A percentile compares a stretch with the other conserved stretches of the same genome.
Evolutionary conservation across 2,888 invertebrate species (phyloP).

Genomic region (Theretra japonica): DNA sequence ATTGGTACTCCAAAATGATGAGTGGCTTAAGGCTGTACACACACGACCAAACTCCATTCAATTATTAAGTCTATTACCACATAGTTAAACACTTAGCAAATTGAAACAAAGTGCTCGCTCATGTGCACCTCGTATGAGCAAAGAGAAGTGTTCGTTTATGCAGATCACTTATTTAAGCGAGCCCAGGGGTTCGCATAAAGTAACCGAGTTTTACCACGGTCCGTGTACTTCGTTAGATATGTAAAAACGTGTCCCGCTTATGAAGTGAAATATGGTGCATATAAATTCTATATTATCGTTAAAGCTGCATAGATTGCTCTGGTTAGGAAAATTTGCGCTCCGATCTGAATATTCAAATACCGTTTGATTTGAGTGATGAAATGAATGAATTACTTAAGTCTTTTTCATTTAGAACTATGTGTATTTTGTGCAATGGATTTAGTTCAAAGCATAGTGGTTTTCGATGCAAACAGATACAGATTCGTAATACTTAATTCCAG

Average conservation of each 20-base stretch:
- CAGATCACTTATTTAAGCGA: slow-evolving; percentile 48
- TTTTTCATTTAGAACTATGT: no score
- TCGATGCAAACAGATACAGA: not conserved
- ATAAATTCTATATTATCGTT: not conserved
- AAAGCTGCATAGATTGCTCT: not conserved
- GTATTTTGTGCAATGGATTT: no score
- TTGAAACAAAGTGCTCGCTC: slow-evolving; percentile 15
- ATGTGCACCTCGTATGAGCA: slow-evolving; percentile 7
- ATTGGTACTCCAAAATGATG: not conserved
- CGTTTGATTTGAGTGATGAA: not conserved
- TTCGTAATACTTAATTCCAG: not conserved
- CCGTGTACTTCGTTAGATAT: slow-evolving; percentile 49
- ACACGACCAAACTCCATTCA: not conserved
- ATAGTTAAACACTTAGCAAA: slow-evolving; percentile 15
- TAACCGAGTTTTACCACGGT: slow-evolving; percentile 37
- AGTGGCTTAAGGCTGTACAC: not conserved
- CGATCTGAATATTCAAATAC: slow-evolving; percentile 5
- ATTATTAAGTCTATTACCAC: slow-evolving; percentile 7
- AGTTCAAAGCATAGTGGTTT: not conserved
- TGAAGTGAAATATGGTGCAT: not conserved
- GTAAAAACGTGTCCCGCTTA: slow-evolving; percentile 45
- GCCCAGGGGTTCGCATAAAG: slow-evolving; percentile 46
- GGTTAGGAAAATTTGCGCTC: not conserved
- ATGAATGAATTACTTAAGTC: no score
- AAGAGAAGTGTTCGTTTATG: slow-evolving; percentile 44